Evolutionary conservation across 2,797 vertebrate species (phyloP), one percentile per base, ranked within the genome.

Genomic region (Merluccius polli): DNA sequence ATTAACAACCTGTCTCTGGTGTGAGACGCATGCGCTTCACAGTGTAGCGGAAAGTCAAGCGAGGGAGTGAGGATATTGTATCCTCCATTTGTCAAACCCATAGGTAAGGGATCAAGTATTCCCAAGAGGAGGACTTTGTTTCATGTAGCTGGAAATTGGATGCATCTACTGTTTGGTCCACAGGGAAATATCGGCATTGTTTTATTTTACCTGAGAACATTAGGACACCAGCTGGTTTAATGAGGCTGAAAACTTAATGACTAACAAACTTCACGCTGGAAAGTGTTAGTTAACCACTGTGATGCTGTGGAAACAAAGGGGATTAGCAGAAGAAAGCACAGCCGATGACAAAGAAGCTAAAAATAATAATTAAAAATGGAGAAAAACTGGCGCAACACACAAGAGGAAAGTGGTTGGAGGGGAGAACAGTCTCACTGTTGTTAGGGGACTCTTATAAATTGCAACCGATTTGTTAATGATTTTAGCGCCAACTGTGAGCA

Each of bases 1-100:
- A 70, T 73, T 74, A 1, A 59, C 48, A 31, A 77, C 81, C 74
- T 75, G 63, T 44, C 41, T 44, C 77, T 81, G 80, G 68, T 72
- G 70, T 38, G 82, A 3, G 80, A 72, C 3, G 70, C 5, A 73
- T 67, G 29, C 65, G 78, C 48, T 27, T 16, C 15, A 35, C 72
- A 35, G n/a, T 59, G 13, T 12, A 5, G 2, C 21, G 44, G 48
- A 38, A 27, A 18, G 18, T 52, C 4, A 73, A 67, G 75, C 67
- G 68, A 68, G 31, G 30, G 80, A 79, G 74, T 38, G 77, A 7
- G 48, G 74, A 74, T 32, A 27, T 73, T 63, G 78, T 35, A 44
- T 65, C 36, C 77, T 38, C 15, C 41, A 31, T 79, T 24, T 73
- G 79, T 77, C 9, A 65, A 79, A 65, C 36, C 36, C 31, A 41